phyloP scores from a whole-genome alignment of 2,113 vertebrate species.

The Malurus melanocephalus region DNA sequence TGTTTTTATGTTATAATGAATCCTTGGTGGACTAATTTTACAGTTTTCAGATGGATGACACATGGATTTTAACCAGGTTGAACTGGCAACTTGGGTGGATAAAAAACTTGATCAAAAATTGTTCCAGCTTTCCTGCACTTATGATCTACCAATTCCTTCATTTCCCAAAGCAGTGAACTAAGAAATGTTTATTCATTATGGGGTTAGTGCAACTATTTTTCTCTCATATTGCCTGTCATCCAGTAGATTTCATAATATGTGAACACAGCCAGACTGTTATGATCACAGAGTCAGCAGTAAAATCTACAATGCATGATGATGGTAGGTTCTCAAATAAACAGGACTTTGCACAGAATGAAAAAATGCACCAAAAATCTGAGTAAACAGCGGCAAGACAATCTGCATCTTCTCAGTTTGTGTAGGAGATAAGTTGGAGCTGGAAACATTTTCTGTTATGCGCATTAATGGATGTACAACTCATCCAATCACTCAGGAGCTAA shows the following conservation, averaged over 20 bases:
- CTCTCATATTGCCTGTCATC: neutral
- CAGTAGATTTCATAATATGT: neutral
- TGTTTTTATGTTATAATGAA: neutral
- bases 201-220: neutral
- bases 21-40: neutral
- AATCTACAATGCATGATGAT: neutral
- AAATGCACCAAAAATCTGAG: neutral
- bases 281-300: neutral
- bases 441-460: conserved; percentile 29
- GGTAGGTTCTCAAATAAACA: neutral
- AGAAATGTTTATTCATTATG: neutral
- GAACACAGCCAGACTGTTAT: neutral
- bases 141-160: neutral
- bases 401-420: neutral
- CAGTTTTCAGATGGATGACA: neutral
- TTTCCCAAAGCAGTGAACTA: neutral
- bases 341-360: neutral
- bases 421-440: neutral
- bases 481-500: conserved; percentile 50
- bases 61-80: neutral
- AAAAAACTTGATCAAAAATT: neutral
- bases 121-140: neutral
- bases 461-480: conserved; percentile 34
- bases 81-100: neutral
- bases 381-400: conserved; percentile 21